Evolutionary conservation across 2,888 invertebrate species (phyloP).

Genomic region (Drosophila basisetae): DNA sequence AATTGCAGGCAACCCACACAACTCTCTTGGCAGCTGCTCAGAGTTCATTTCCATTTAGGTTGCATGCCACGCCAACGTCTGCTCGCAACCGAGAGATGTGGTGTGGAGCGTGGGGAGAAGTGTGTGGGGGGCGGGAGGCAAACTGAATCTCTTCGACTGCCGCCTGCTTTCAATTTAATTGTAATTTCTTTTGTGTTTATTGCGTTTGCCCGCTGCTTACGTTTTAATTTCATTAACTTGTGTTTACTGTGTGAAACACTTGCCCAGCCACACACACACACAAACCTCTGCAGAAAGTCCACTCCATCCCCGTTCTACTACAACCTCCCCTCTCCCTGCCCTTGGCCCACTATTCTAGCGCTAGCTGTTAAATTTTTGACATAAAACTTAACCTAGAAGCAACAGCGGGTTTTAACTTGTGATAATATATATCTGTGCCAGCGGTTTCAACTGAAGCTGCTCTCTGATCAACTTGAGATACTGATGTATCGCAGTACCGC

Average conservation of each 20-base stretch:
- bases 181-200: constrained; percentile 81
- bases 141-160: constrained; percentile 54
- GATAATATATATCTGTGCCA: constrained; percentile 38
- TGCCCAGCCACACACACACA: constrained; percentile 44
- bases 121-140: constrained; percentile 6
- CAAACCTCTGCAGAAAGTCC: neutral
- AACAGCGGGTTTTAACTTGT: constrained; percentile 24
- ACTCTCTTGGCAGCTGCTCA: constrained; percentile 34
- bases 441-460: constrained; percentile 67
- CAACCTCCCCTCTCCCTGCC: neutral
- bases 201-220: constrained; percentile 77
- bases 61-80: constrained; percentile 65
- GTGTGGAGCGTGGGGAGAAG: neutral
- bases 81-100: neutral
- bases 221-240: constrained; percentile 79
- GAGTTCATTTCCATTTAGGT: constrained; percentile 78
- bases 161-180: constrained; percentile 76
- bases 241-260: constrained; percentile 79
- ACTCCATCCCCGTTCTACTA: neutral
- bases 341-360: neutral
- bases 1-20: constrained; percentile 63
- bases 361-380: constrained; percentile 56
- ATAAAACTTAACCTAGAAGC: constrained; percentile 69
- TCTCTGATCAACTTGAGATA: constrained; percentile 57
- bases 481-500: constrained; percentile 43